Base-by-base conservation (phyloP, 2,113 vertebrate species). In the Leptobrachium leishanense region DNA sequence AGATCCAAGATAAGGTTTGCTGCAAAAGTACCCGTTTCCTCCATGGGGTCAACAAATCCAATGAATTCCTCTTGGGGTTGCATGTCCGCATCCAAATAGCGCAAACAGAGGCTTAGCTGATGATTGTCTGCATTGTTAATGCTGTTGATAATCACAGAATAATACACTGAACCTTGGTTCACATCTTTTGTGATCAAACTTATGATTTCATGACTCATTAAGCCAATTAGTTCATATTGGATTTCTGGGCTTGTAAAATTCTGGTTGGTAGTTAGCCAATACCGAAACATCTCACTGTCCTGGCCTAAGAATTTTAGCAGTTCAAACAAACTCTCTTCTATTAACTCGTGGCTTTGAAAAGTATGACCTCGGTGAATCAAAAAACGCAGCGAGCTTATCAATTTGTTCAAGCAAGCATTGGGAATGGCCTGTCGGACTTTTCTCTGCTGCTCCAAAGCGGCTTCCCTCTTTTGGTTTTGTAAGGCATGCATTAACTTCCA, bases 401-500 rank as follows among this genome's bases (percentile, higher is more conserved):
- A 57, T 50, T 78, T 71, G 57, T 78, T 70, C 55, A 78, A 20
- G 43, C 76, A 78, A 50, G 46, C 39, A 6, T 12, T 5, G 9
- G 76, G 76, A 64, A 78, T 78, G 12, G 76, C 76, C 41, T 78
- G 76, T 63, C 76, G 59, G 59, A 78, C 76, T 64, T 78, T 78
- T 39, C 76, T 44, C 44, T 78, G 76, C 12, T 78, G 76, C 41
- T 78, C 76, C 57, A 78, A 43, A 15, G 76, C 76, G n/a, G 76
- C 76, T 77, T 78, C 76, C 57, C 76, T 71, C 12, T 78, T 78
- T 67, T 78, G 76, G 40, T 78, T 63, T 13, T 78, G 76, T 43
- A 78, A 71, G 12, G 68, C 76, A 59, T 78, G 76, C 67, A 78
- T 78, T 64, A 78, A 50, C 50, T 78, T 78, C 76, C 76, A 78